Percentiles rank a stretch among this genome's conserved stretches.
These are phyloP conservation scores for Erebia epiphron DNA, from an alignment of 2,888 invertebrate genomes.

Conservation along the genomic window DNA sequence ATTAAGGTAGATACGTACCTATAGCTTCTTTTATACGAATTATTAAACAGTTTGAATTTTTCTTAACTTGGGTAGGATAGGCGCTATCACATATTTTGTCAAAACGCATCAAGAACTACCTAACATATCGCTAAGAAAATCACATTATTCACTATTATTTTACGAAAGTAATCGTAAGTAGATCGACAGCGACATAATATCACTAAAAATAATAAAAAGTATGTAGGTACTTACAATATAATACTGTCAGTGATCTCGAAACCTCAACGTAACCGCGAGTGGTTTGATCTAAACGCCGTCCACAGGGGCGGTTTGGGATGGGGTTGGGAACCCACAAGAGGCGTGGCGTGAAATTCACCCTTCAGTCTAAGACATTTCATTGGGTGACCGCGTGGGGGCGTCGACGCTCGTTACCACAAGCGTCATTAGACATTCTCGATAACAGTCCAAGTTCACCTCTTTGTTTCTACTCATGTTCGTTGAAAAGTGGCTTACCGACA, in stretches of 20 bases:
- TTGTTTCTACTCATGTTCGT: constrained; percentile 17
- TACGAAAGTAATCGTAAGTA: no score
- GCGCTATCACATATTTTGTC: no score
- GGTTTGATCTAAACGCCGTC: constrained; percentile 42
- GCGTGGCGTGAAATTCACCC: constrained; percentile 56
- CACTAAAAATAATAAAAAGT: constrained; percentile 1
- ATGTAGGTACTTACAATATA: constrained; percentile 34
- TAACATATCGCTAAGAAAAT: no score
- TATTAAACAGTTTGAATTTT: no score
- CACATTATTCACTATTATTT: no score
- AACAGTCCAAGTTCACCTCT: constrained; percentile 21
- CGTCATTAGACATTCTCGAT: constrained; percentile 46
- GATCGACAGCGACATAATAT: no score
- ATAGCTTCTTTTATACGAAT: no score
- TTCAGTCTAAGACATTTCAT: constrained; percentile 45
- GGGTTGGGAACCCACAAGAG: constrained; percentile 49
- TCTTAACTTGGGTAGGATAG: no score
- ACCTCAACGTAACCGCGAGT: constrained; percentile 39
- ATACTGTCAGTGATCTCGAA: constrained; percentile 22
- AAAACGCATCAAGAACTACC: no score
- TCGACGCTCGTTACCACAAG: constrained; percentile 31
- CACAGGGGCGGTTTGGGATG: constrained; percentile 48
- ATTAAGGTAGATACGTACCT: no score
- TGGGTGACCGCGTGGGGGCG: constrained; percentile 56
- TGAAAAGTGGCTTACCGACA: constrained; percentile 3